phyloP scores from a whole-genome alignment of 1,140 invertebrate species.

The Drosophila ogumai region DNA sequence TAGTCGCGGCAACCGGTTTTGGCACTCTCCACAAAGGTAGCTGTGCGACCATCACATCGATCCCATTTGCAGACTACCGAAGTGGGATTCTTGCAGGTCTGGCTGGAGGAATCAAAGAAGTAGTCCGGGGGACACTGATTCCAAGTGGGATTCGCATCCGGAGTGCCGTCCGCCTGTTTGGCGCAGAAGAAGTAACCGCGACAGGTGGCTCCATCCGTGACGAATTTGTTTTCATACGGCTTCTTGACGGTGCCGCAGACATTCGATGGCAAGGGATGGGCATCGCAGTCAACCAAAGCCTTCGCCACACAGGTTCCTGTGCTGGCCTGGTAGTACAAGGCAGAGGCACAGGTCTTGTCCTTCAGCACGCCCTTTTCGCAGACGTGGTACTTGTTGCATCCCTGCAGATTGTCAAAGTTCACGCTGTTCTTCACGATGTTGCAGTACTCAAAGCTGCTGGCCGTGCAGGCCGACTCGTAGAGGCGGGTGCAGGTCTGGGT shows the following conservation, averaged over 20 bases:
- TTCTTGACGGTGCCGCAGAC: constrained; percentile 63
- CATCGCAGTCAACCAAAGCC: constrained; percentile 49
- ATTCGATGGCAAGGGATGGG: constrained; percentile 66
- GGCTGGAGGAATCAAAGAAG: constrained; percentile 59
- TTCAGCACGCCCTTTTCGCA: constrained; percentile 50
- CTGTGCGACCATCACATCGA: constrained; percentile 70
- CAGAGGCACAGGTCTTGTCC: constrained; percentile 35
- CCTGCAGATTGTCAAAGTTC: constrained; percentile 52
- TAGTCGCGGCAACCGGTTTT: constrained; percentile 64
- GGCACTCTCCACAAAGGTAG: constrained; percentile 44
- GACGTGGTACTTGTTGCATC: constrained; percentile 58
- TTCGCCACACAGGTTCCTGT: constrained; percentile 55
- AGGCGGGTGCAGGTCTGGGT: constrained; percentile 51
- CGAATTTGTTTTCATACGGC: constrained; percentile 44
- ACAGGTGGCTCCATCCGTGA: constrained; percentile 66
- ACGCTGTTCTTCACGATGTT: constrained; percentile 59
- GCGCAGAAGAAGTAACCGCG: constrained; percentile 70
- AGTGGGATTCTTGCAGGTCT: constrained; percentile 43
- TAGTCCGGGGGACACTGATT: constrained; percentile 43
- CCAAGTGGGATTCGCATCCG: constrained; percentile 56
- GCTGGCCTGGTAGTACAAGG: constrained; percentile 56
- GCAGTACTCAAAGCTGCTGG: constrained; percentile 63
- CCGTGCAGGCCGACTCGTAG: constrained; percentile 41
- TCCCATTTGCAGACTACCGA: constrained; percentile 56
- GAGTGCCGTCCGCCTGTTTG: constrained; percentile 18